Conservation (phyloP, 2,797 vertebrate species). For the Bryconaethiops microstoma region DNA sequence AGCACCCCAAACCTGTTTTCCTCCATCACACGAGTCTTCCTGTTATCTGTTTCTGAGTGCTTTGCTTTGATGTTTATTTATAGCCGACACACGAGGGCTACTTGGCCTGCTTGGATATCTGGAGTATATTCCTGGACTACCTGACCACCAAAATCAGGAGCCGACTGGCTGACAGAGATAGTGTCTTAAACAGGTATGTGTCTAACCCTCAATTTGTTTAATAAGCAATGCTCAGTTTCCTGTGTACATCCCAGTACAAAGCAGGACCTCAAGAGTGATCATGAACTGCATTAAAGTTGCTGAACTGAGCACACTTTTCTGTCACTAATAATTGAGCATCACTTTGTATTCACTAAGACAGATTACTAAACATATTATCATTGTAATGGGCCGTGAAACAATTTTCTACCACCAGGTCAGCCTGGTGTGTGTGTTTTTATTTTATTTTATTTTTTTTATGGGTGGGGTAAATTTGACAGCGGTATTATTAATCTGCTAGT, state of each 20-base stretch:
- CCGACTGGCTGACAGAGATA: constrained; percentile 90
- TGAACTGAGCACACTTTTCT: background rate
- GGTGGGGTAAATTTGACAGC: no score
- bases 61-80: constrained; percentile 30
- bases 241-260: background rate
- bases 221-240: background rate
- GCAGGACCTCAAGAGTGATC: background rate
- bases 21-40: no score
- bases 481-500: background rate
- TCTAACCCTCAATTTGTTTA: background rate
- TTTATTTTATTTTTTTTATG: no score
- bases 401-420: no score
- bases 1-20: background rate
- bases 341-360: background rate
- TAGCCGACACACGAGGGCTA: constrained; percentile 98
- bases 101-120: constrained; percentile 97
- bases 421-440: no score
- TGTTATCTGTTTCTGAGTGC: background rate
- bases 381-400: no score
- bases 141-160: constrained; percentile 97
- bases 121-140: constrained; percentile 97
- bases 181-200: constrained; percentile 89
- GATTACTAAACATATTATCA: no score
- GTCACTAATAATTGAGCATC: background rate
- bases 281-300: background rate